These are phyloP conservation scores for Puntigrus tetrazona DNA, from an alignment of 2,113 vertebrate species.

Conservation along the genomic window DNA sequence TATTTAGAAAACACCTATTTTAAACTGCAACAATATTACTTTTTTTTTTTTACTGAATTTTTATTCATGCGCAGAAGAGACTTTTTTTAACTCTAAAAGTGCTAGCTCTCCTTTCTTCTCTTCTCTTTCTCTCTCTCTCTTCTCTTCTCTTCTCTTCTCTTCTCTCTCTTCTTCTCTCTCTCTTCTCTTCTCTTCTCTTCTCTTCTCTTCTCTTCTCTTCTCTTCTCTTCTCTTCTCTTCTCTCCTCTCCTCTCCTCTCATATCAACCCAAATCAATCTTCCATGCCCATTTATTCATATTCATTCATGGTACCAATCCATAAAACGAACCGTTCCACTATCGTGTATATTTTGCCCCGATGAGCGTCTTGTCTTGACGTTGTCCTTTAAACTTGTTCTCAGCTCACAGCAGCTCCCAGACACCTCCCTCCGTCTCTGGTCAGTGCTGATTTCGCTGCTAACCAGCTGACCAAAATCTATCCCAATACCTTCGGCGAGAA, in stretches of 20 bases:
- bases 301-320: background rate
- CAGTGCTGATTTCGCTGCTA: constrained; percentile 95
- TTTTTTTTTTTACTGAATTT: background rate
- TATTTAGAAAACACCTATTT: background rate
- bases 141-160: too few species aligned
- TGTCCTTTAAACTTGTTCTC: constrained; percentile 1
- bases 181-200: too few species aligned
- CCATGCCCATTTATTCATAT: background rate
- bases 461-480: constrained; percentile 92
- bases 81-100: too few species aligned
- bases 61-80: too few species aligned
- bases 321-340: background rate
- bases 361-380: background rate
- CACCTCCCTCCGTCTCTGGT: constrained; percentile 88
- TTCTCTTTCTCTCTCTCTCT: too few species aligned
- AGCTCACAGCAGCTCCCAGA: constrained; percentile 90
- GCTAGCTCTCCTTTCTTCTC: too few species aligned
- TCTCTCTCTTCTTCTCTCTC: too few species aligned
- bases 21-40: background rate
- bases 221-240: too few species aligned
- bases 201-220: too few species aligned
- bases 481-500: constrained; percentile 95
- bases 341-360: background rate
- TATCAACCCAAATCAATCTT: background rate
- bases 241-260: too few species aligned